A percentile compares a stretch with the other conserved stretches of the same genome.
phyloP scores from a whole-genome alignment of 2,888 invertebrate species.

The Polyommatus icarus region DNA sequence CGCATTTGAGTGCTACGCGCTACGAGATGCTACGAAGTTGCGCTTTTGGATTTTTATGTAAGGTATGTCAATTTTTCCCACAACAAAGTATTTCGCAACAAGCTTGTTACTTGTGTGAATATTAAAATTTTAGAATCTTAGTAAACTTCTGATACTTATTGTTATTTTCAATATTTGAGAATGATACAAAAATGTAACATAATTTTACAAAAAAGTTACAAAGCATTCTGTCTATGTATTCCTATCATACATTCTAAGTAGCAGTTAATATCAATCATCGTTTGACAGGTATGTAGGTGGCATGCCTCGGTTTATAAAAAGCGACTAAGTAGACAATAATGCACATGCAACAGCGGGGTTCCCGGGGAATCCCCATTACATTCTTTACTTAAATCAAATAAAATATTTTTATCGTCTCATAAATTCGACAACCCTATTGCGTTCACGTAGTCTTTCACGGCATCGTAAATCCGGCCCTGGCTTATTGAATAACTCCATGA shows the following conservation, averaged over 20 bases:
- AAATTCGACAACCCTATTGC: conserved; percentile 46
- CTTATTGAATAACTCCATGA: conserved; percentile 77
- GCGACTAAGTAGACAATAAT: conserved; percentile 21
- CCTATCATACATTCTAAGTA: not conserved
- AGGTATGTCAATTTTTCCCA: not conserved
- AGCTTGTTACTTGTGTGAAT: not conserved
- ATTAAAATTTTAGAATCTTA: not conserved
- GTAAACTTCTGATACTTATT: no score
- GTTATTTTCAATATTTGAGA: no score
- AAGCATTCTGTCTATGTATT: no score
- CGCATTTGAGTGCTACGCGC: not conserved
- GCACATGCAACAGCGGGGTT: conserved; percentile 27
- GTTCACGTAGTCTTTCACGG: conserved; percentile 53
- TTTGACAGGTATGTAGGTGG: not conserved
- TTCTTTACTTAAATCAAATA: conserved; percentile 30
- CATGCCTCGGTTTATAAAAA: not conserved
- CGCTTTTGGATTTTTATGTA: not conserved
- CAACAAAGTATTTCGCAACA: not conserved
- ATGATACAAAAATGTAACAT: no score
- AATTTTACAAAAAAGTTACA: no score
- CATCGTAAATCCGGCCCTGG: conserved; percentile 55
- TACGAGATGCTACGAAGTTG: not conserved
- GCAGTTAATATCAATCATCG: not conserved
- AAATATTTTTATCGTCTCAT: conserved; percentile 35
- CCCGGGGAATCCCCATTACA: conserved; percentile 20